Conservation (phyloP, 2,888 invertebrate species). For the Endomychus coccineus region DNA sequence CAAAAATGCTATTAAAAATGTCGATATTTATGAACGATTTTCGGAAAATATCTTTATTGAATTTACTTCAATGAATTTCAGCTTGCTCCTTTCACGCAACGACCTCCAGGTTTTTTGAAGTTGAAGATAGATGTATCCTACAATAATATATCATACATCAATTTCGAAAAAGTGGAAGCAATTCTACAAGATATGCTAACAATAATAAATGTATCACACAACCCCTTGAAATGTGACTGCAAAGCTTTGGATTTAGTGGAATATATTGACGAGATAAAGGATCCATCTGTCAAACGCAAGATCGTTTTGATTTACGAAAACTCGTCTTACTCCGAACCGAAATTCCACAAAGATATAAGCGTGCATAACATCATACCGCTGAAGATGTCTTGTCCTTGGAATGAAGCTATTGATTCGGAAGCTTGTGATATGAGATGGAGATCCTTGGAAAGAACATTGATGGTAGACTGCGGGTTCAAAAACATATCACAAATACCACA, state of each 20-base stretch:
- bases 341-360: slow-evolving; percentile 20
- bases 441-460: slow-evolving; percentile 42
- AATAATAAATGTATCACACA: slow-evolving; percentile 46
- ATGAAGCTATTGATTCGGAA: slow-evolving; percentile 37
- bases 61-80: too few relatives aligned
- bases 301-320: slow-evolving; percentile 27
- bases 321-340: slow-evolving; percentile 45
- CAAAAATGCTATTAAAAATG: too few relatives aligned
- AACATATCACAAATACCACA: slow-evolving; percentile 45
- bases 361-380: slow-evolving; percentile 40
- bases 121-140: slow-evolving; percentile 47
- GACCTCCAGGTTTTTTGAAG: too few relatives aligned
- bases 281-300: slow-evolving; percentile 11
- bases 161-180: slow-evolving; percentile 36
- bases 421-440: slow-evolving; percentile 49
- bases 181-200: slow-evolving; percentile 25
- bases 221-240: slow-evolving; percentile 60
- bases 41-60: too few relatives aligned
- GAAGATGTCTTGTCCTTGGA: slow-evolving; percentile 46
- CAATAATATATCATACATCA: slow-evolving; percentile 48
- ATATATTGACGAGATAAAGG: slow-evolving; percentile 45
- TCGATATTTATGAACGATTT: too few relatives aligned
- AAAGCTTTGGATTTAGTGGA: slow-evolving; percentile 47
- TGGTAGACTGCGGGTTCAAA: slow-evolving; percentile 50
- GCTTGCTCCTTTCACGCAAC: too few relatives aligned